Evolutionary conservation across 37 sponge, comb jelly and placozoan species (phyloP), one percentile per base, ranked within the genome.

Genomic region (Chondrosia reniformis): DNA sequence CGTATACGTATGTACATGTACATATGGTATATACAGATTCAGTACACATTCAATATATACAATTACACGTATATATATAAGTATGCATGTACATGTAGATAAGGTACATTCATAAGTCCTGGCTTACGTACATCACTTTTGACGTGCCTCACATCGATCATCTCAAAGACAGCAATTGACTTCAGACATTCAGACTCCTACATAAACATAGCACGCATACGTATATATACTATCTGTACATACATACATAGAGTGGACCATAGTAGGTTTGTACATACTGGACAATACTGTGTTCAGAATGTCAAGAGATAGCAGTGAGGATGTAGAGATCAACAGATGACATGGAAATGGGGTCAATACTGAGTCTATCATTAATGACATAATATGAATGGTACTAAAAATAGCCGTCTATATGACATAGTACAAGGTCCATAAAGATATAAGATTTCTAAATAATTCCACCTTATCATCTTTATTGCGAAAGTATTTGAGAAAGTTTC

Each of bases 401-500:
- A n/a, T n/a, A n/a, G n/a, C n/a, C n/a, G n/a, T n/a, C n/a, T n/a
- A n/a, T n/a, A n/a, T n/a, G n/a, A n/a, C n/a, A n/a, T n/a, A n/a
- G n/a, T n/a, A n/a, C n/a, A n/a, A n/a, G n/a, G n/a, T n/a, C n/a
- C n/a, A n/a, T n/a, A n/a, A n/a, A n/a, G n/a, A n/a, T n/a, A n/a
- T n/a, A n/a, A n/a, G n/a, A n/a, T n/a, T n/a, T n/a, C n/a, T n/a
- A n/a, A n/a, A n/a, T n/a, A n/a, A n/a, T n/a, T n/a, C n/a, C 0
- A 84, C 96, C 77, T 95, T 95, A 62, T 84, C 82, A 37, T 52
- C 49, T 32, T 84, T 49, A n/a, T 41, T 76, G 36, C 74, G 89
- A 85, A 89, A 95, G 46, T 95, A 95, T 57, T 92, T 92, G 33
- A 95, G 80, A 25, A 84, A 85, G 0, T 84, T 45, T 4, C 87